A percentile compares a stretch with the other conserved stretches of the same genome.
Conservation (phyloP, 2,888 invertebrate genomes). For the Ennomos fuscantarius region DNA sequence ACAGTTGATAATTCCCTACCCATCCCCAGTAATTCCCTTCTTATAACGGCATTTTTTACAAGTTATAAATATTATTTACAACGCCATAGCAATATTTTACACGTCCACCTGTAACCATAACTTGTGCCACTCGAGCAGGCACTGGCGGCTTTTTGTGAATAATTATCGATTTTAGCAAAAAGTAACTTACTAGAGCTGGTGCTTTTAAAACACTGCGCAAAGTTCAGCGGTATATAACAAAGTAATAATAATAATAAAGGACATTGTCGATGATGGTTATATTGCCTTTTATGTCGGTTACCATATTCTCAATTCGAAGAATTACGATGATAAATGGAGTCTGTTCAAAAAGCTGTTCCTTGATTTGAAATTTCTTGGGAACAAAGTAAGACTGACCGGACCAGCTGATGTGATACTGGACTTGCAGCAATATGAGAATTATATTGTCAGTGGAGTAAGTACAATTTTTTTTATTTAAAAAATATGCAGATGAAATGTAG, state of each 20-base stretch:
- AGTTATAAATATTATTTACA: constrained; percentile 13
- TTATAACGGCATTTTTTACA: constrained; percentile 23
- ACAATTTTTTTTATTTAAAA: constrained; percentile 1
- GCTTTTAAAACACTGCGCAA: constrained; percentile 1
- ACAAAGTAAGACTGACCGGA: constrained; percentile 88
- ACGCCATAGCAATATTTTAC: constrained; percentile 18
- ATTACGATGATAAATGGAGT: constrained; percentile 68
- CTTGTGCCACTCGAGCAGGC: constrained; percentile 3
- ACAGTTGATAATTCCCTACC: too few relatives aligned
- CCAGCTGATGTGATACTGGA: constrained; percentile 89
- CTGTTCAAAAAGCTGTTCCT: constrained; percentile 87
- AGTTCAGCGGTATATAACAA: background rate
- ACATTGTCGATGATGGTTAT: constrained; percentile 89
- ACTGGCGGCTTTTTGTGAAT: constrained; percentile 21
- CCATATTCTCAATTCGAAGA: constrained; percentile 85
- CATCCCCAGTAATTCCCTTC: background rate
- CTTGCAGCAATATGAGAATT: constrained; percentile 85
- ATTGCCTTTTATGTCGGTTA: constrained; percentile 90
- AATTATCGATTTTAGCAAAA: constrained; percentile 21
- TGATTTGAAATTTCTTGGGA: constrained; percentile 88
- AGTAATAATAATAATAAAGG: constrained; percentile 52
- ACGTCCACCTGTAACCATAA: constrained; percentile 14
- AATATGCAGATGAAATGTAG: too few relatives aligned
- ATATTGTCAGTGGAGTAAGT: constrained; percentile 84
- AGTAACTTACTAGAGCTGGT: constrained; percentile 4